A percentile compares a stretch with the other conserved stretches of the same genome.
phyloP scores from a whole-genome alignment of 2,113 vertebrate species.

The Globicephala melas region DNA sequence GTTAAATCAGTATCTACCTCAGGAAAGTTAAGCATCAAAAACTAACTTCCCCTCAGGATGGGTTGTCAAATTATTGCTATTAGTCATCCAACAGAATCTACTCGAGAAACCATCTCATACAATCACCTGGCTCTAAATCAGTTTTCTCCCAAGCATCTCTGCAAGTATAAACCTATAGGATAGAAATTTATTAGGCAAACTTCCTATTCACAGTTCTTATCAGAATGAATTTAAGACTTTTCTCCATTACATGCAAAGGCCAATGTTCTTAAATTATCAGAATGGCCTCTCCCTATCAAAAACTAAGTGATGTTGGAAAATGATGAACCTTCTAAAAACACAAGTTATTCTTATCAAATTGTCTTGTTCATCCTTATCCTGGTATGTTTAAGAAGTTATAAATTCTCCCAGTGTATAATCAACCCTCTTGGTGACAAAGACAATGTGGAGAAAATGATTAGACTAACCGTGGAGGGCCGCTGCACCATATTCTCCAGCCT shows the following conservation, averaged over 20 bases:
- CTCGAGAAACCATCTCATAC: not conserved
- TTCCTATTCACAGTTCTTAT: not conserved
- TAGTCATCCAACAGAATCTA: not conserved
- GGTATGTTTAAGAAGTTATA: not conserved
- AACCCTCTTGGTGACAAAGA: not conserved
- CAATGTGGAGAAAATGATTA: not conserved
- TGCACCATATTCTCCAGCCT: constrained; percentile 97
- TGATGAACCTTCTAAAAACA: not conserved
- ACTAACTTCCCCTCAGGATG: not conserved
- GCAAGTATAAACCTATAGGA: not conserved
- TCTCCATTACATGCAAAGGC: not conserved
- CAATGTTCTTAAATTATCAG: constrained; percentile 10
- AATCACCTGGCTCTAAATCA: not conserved
- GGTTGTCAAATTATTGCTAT: not conserved
- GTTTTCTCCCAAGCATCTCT: not conserved
- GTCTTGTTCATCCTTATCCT: not conserved
- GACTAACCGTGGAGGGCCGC: constrained; percentile 91
- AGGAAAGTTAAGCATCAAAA: not conserved
- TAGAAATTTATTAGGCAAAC: not conserved
- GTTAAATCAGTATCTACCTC: not conserved
- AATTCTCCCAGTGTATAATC: not conserved
- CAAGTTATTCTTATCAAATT: constrained; percentile 5
- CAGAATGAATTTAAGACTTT: not conserved
- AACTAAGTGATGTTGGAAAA: constrained; percentile 39
- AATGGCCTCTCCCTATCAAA: not conserved